Evolutionary conservation across 2,113 vertebrate genomes (phyloP), one percentile per base, ranked within the genome.

Genomic region (Isurus oxyrinchus): DNA sequence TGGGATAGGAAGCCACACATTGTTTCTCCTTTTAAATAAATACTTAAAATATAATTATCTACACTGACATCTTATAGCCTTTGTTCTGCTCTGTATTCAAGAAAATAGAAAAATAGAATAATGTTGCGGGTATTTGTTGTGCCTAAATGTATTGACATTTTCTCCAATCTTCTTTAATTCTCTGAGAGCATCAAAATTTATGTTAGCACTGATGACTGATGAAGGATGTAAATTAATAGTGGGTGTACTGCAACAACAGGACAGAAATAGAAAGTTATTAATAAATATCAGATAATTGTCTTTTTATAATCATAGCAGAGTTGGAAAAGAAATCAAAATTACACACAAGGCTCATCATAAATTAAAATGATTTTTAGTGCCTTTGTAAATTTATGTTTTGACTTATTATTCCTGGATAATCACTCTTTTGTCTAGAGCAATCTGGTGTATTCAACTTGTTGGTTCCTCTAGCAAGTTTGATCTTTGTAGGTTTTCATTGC

Each of bases 31-130:
- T 94, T 94, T 23, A 94, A 63, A 6, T 19, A 63, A 94, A n/a
- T 94, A 63, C 35, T n/a, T 94, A 94, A 94, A 63, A 94, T 94
- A 63, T 66, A 40, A 40, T 66, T 94, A 93, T 93, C 35, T 93
- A 40, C n/a, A 63, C 59, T 66, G 59, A n/a, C 16, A 94, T 63
- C 59, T n/a, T 0, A 66, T 31, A n/a, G 0, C 19, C 1, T 94
- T 63, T 94, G 57, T 6, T 40, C 57, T 84, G 40, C 40, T 63
- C 59, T 59, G 23, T 44, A 21, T 19, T 91, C 19, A 94, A 94
- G n/a, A 59, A 4, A 63, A 63, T 40, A 44, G 35, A 66, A 59
- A 4, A 63, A 63, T 40, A 44, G 35, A 66, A 94, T 40, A 63
- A 59, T 63, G 61, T 23, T 40, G 59, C n/a, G 40, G 90, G 90